Evolutionary conservation across 92 coral and sea anemone species (phyloP).

Genomic region (Virgularia gustaviana): DNA sequence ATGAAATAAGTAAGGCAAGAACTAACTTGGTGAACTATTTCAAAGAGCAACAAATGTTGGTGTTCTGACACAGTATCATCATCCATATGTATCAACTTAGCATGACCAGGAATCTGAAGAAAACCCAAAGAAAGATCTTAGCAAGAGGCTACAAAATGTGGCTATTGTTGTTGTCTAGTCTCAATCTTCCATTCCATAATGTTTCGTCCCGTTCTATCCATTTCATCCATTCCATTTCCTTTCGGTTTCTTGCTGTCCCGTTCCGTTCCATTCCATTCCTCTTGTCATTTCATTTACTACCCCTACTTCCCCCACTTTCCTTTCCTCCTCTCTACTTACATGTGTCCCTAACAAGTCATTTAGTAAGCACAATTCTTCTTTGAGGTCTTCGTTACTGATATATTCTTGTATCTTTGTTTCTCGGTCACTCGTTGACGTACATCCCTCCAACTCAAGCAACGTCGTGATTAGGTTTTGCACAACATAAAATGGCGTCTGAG

Average conservation of each 20-base stretch:
- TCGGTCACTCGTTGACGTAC: slow-evolving; percentile 72
- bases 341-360: slow-evolving; percentile 94
- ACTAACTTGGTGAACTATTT: slow-evolving; percentile 90
- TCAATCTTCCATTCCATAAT: too few relatives aligned
- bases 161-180: too few relatives aligned
- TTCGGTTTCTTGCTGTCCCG: too few relatives aligned
- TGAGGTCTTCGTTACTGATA: slow-evolving; percentile 64
- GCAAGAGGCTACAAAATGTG: too few relatives aligned
- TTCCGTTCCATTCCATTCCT: too few relatives aligned
- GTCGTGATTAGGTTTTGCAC: slow-evolving; percentile 82
- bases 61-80: slow-evolving; percentile 63
- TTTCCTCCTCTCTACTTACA: slow-evolving; percentile 65
- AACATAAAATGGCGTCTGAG: slow-evolving; percentile 90
- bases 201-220: too few relatives aligned
- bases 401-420: slow-evolving; percentile 79
- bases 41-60: slow-evolving; percentile 84
- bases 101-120: slow-evolving; percentile 73
- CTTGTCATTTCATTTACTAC: too few relatives aligned
- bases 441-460: slow-evolving; percentile 71
- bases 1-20: too few relatives aligned
- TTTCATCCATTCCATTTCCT: too few relatives aligned
- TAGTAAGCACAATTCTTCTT: slow-evolving; percentile 71
- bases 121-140: too few relatives aligned
- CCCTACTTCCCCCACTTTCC: too few relatives aligned
- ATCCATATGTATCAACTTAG: slow-evolving; percentile 82